Conservation (phyloP, 2,113 vertebrate genomes). For the Brevimyrus niger region DNA sequence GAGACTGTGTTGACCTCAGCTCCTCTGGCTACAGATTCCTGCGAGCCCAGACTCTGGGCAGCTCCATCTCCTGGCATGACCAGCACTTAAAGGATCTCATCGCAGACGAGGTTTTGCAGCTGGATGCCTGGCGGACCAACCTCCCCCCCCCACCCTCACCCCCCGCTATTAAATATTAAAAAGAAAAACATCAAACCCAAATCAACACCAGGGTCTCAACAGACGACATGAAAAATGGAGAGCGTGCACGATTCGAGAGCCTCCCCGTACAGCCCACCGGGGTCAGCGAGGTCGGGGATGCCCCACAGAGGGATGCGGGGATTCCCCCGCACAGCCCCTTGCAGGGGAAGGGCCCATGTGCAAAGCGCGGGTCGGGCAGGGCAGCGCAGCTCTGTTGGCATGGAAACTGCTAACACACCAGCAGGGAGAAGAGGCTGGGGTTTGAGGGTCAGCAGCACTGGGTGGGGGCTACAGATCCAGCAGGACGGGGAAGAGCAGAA, state of each 20-base stretch:
- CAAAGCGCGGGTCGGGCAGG: background rate
- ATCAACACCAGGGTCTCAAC: background rate
- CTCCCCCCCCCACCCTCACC: background rate
- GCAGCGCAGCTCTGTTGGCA: background rate
- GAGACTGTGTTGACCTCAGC: constrained; percentile 15
- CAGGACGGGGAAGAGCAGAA: background rate
- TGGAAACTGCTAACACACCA: background rate
- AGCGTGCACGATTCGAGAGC: background rate
- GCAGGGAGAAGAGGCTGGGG: background rate
- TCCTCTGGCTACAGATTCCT: constrained; percentile 37
- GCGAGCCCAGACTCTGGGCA: constrained; percentile 46
- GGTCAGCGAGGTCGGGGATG: background rate
- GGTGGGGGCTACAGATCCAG: background rate
- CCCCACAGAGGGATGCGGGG: background rate
- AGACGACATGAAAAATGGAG: background rate
- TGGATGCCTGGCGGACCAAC: background rate
- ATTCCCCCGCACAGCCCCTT: background rate
- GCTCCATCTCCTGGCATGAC: constrained; percentile 52
- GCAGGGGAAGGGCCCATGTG: background rate
- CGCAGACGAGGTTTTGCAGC: constrained; percentile 20
- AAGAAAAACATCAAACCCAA: background rate
- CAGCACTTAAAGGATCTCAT: constrained; percentile 52
- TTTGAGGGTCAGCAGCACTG: background rate
- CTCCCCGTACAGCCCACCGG: background rate
- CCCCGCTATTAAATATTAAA: background rate